Conservation (phyloP, 30 jellyfish, hydroid and myxozoan genomes). For the Chrysaora quinquecirrha region DNA sequence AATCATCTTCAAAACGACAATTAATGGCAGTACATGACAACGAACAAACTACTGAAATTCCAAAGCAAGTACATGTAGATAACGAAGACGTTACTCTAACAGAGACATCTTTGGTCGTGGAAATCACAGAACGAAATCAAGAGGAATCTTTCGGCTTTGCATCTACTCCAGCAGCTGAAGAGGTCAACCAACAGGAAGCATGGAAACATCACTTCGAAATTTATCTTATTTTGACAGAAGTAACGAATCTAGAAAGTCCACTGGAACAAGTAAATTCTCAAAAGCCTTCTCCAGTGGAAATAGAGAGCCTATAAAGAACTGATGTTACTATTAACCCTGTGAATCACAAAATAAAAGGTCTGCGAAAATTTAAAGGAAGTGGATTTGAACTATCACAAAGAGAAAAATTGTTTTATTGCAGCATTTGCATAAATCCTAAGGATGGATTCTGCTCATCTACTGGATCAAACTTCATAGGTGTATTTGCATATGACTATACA, state of each 20-base stretch:
- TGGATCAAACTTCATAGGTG: background rate
- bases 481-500: background rate
- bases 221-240: background rate
- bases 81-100: background rate
- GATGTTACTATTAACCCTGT: background rate
- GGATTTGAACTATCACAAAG: background rate
- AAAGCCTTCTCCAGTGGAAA: background rate
- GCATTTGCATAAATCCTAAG: background rate
- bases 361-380: background rate
- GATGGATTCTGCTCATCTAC: background rate
- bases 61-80: background rate
- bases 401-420: background rate
- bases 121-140: background rate
- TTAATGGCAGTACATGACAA: background rate
- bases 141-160: background rate
- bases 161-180: background rate
- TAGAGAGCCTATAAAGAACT: background rate
- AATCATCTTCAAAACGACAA: background rate
- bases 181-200: background rate
- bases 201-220: background rate
- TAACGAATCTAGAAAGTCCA: background rate
- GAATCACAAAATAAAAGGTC: background rate
- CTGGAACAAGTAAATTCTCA: background rate
- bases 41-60: background rate
- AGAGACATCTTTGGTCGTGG: background rate